These are phyloP conservation scores for Probaryconus sp. DNA, from an alignment of 1,140 invertebrate species.

Conservation along the genomic window DNA sequence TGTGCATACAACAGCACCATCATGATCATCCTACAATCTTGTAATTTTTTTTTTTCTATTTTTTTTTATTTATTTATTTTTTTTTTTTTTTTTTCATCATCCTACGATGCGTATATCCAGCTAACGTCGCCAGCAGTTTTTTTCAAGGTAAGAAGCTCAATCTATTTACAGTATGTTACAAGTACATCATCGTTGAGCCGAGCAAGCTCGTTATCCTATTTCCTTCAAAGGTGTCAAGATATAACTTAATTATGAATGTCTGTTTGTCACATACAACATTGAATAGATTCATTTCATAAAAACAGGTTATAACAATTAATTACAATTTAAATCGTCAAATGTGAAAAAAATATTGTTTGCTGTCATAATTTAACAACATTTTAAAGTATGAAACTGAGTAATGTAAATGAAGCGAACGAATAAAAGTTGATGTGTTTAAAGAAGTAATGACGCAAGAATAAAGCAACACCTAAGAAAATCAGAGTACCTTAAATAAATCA, in stretches of 20 bases:
- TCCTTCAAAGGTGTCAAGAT: no score
- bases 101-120: constrained; percentile 28
- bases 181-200: constrained; percentile 2
- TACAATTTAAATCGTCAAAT: no score
- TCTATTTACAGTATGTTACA: constrained; percentile 8
- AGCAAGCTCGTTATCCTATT: background rate
- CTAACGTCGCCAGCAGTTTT: constrained; percentile 27
- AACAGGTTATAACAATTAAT: no score
- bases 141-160: constrained; percentile 41
- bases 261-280: no score
- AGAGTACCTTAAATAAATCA: constrained; percentile 21
- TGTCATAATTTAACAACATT: no score
- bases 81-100: no score
- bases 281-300: no score
- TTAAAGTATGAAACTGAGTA: no score
- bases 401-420: no score
- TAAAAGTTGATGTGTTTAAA: background rate
- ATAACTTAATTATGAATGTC: no score
- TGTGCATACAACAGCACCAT: constrained; percentile 36
- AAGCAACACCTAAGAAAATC: constrained; percentile 10
- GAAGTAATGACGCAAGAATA: constrained; percentile 7
- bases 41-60: constrained; percentile 42
- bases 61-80: no score
- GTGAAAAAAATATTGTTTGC: no score
- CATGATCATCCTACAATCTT: constrained; percentile 42